Conservation (phyloP, 2,797 vertebrate genomes). For the Tragopan temminckii region DNA sequence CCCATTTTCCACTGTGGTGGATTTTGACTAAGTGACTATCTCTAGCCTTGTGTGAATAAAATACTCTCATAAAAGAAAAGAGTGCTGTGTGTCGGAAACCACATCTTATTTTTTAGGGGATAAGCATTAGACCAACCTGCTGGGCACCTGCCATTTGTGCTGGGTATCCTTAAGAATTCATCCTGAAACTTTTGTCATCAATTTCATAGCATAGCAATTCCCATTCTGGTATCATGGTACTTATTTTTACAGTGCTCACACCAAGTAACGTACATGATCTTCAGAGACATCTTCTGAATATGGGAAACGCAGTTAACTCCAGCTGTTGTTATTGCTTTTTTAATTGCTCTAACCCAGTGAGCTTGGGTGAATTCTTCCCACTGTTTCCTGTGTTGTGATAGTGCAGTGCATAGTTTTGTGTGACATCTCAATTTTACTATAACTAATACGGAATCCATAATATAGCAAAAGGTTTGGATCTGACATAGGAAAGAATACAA, state of each 20-base stretch:
- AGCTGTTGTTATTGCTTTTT: slow-evolving; percentile 17
- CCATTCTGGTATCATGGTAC: not conserved
- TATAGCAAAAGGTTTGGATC: not conserved
- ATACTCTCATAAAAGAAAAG: not conserved
- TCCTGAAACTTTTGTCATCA: not conserved
- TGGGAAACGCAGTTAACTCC: not conserved
- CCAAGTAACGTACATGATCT: not conserved
- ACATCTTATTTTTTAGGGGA: not conserved
- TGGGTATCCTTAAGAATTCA: not conserved
- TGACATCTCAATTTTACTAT: not conserved
- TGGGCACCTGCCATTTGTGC: not conserved
- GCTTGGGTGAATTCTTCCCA: not conserved
- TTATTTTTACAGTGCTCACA: not conserved
- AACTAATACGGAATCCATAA: not conserved
- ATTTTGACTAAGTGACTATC: not conserved
- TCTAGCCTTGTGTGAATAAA: not conserved
- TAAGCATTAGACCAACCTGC: not conserved
- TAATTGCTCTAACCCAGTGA: slow-evolving; percentile 9
- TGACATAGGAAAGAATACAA: not conserved
- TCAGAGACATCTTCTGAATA: not conserved
- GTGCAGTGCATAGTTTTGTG: not conserved
- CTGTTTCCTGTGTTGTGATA: not conserved
- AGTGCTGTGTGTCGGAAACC: not conserved
- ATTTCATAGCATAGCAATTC: not conserved
- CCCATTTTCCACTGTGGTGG: not conserved